Base-by-base conservation (phyloP, 2,113 vertebrate species). In the Leucoraja erinaceus region DNA sequence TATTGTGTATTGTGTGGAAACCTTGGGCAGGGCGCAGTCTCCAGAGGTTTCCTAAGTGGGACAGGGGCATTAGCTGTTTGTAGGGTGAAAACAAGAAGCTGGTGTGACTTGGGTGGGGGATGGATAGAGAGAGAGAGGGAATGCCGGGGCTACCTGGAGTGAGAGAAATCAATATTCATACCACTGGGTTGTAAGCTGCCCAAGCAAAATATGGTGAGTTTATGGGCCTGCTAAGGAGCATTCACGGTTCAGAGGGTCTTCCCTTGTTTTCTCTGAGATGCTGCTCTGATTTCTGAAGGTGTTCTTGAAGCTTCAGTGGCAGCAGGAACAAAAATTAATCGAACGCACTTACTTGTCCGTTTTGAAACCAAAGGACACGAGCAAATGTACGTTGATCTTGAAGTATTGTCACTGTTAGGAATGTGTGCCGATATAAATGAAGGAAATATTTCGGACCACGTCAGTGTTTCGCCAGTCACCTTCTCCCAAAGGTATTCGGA, bases 401-500 rank as follows among this genome's bases (percentile, higher is more conserved):
- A 83, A 28, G 54, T 28, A 56, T 28, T 59, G 47, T 22, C 25
- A 47, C 54, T n/a, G 47, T 28, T 84, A 2, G 9, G 31, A 86
- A 4, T 8, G 16, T 10, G 18, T 5, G 28, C 18, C 6, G 47
- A 20, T 20, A 63, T 31, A 63, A 63, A 66, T 31, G n/a, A 88
- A 63, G n/a, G 59, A 63, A 88, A 31, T 20, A 66, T 6, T 5
- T n/a, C 0, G n/a, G 31, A 61, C 3, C 10, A 61, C 31, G 28
- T 31, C 8, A 0, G 28, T 31, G 59, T 31, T 86, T 86, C 31
- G 28, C 83, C 83, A 88, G 63, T 88, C 63, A 63, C 31, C 31
- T 88, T 88, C 83, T 88, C n/a, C 59, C 59, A 31, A 66, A 88
- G 59, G 59, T 66, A 88, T 66, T 88, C 59, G 31, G 83, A 88